These are phyloP conservation scores for Neuroterus valhalla DNA, from an alignment of 1,140 invertebrate genomes.

Conservation along the genomic window DNA sequence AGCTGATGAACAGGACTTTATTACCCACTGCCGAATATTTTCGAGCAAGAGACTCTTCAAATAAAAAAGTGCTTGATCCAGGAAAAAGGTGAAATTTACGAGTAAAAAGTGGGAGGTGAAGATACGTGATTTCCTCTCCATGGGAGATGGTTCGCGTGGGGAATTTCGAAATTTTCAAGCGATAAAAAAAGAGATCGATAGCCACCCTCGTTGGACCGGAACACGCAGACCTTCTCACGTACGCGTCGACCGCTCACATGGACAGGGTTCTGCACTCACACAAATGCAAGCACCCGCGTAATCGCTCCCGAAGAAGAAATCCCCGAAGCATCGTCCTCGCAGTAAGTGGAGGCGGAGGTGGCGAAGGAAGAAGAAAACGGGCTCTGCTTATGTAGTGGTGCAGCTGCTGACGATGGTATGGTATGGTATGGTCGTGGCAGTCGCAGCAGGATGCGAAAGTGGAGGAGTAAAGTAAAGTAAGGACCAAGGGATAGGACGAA, in stretches of 20 bases:
- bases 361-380: slow-evolving; percentile 44
- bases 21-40: too few relatives aligned
- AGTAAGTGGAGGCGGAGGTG: slow-evolving; percentile 33
- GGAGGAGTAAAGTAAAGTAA: slow-evolving; percentile 27
- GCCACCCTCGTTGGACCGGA: slow-evolving; percentile 30
- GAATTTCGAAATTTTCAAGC: slow-evolving; percentile 31
- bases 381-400: slow-evolving; percentile 40
- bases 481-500: neutral
- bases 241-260: slow-evolving; percentile 22
- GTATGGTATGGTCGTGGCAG: slow-evolving; percentile 12
- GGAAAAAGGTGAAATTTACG: neutral
- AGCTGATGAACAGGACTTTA: too few relatives aligned
- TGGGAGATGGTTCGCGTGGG: slow-evolving; percentile 27
- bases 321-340: slow-evolving; percentile 50
- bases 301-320: slow-evolving; percentile 53
- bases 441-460: slow-evolving; percentile 27
- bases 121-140: slow-evolving; percentile 18
- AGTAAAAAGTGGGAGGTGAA: slow-evolving; percentile 17
- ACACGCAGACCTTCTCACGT: slow-evolving; percentile 27
- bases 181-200: slow-evolving; percentile 31
- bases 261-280: neutral
- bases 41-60: too few relatives aligned
- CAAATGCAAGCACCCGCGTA: slow-evolving; percentile 41
- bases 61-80: neutral
- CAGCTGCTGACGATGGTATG: neutral